Conservation (phyloP, 2,888 invertebrate genomes). For the Baccha elongata region DNA sequence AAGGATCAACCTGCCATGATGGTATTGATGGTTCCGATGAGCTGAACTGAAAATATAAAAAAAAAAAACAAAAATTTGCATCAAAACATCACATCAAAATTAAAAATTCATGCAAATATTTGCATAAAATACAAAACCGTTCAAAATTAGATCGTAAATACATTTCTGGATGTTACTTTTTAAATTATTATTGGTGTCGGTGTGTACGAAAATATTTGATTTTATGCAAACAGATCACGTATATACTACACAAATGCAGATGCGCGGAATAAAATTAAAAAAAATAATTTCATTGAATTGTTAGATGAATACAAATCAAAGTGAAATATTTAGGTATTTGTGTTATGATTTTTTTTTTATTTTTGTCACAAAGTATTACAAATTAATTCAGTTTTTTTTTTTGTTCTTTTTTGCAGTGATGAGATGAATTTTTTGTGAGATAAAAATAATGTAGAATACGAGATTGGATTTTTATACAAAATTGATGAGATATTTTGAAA, state of each 20-base stretch:
- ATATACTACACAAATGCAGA: conserved; percentile 4
- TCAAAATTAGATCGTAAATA: conserved; percentile 6
- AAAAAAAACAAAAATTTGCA: conserved; percentile 20
- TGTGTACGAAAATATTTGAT: conserved; percentile 20
- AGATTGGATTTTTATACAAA: conserved; percentile 8
- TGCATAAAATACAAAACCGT: conserved; percentile 2
- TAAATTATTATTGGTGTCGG: no score
- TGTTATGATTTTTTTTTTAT: conserved; percentile 15
- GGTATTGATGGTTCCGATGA: conserved; percentile 81
- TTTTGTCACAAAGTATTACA: background rate
- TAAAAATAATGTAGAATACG: conserved; percentile 11
- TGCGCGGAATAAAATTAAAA: conserved; percentile 53
- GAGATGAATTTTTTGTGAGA: background rate
- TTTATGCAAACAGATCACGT: conserved; percentile 50
- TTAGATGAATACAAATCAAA: conserved; percentile 31
- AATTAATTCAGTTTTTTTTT: background rate
- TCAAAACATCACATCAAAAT: background rate
- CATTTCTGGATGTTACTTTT: background rate
- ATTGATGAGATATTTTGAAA: background rate
- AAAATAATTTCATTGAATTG: conserved; percentile 44
- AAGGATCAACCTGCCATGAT: conserved; percentile 84
- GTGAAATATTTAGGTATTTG: conserved; percentile 10
- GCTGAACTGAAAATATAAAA: conserved; percentile 77
- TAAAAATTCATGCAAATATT: conserved; percentile 2
- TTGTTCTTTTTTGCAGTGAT: background rate